Base-by-base conservation (phyloP, 2,888 invertebrate genomes). In the Lasius fuliginosus region DNA sequence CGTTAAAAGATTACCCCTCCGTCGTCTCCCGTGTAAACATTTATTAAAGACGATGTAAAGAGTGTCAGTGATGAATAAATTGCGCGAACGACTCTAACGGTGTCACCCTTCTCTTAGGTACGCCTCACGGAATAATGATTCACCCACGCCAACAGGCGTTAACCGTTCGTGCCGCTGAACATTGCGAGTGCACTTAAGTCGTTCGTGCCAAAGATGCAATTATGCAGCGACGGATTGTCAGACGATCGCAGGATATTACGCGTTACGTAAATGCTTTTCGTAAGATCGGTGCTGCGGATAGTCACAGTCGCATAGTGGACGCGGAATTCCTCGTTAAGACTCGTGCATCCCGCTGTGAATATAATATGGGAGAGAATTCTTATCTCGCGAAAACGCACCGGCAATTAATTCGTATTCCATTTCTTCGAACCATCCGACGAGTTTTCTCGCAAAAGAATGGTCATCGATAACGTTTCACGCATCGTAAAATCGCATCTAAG, bases 251-350 rank as follows among this genome's bases (percentile, higher is more conserved):
- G 83, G 85, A 85, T 75, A 82, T 83, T 4, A 5, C 64, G 18
- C n/a, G 83, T 86, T 86, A 86, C 83, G 86, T 83, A 86, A 86
- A 81, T 67, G 60, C 36, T 58, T 53, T 64, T 36, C 30, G 40
- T 68, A 60, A 67, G 67, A 79, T 67, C 46, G 83, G 27, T 36
- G 46, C 77, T 81, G 36, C 79, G 60, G 60, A 36, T 3, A 46
- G 18, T 68, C 68, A 56, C 30, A 42, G 68, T 23, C 68, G 60
- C 67, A 30, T 79, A 60, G 33, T 68, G 81, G 81, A 83, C 58
- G 68, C 42, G 36, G 79, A 58, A 75, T 49, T 11, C 33, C 33
- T 74, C 74, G 30, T 77, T 68, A 77, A 58, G 23, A 2, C 15
- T 2, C 58, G 33, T 12, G 12, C 23, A 42, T 68, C 33, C 27